phyloP scores from a whole-genome alignment of 2,113 vertebrate genomes.

The Ursus arctos region DNA sequence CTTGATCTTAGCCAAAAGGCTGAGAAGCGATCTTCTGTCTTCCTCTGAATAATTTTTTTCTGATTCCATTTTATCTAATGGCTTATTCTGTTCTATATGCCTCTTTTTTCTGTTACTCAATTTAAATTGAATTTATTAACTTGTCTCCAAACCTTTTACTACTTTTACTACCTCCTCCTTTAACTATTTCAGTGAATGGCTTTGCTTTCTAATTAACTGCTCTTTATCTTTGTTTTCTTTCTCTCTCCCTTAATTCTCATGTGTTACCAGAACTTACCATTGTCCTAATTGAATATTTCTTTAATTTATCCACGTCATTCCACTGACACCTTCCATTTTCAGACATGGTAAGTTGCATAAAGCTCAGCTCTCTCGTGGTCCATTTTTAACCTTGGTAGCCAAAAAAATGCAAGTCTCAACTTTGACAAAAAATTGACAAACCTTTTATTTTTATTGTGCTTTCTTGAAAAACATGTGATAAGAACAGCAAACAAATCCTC shows the following conservation, averaged over 20 bases:
- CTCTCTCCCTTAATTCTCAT: neutral
- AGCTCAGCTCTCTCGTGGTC: neutral
- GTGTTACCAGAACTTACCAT: neutral
- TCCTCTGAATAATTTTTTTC: neutral
- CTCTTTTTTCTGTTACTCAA: neutral
- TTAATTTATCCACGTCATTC: conserved; percentile 10
- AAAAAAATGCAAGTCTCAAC: neutral
- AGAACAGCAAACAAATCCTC: neutral
- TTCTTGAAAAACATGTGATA: neutral
- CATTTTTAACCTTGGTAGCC: neutral
- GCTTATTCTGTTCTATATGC: neutral
- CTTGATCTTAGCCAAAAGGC: too few relatives aligned
- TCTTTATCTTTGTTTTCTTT: neutral
- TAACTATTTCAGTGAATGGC: neutral
- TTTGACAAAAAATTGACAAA: neutral
- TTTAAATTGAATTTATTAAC: neutral
- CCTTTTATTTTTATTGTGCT: neutral
- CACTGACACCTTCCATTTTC: neutral
- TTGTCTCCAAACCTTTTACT: neutral
- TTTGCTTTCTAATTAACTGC: neutral
- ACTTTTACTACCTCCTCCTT: neutral
- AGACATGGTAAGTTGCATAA: neutral
- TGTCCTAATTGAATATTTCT: conserved; percentile 13
- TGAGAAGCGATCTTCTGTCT: neutral
- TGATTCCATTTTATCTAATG: neutral